Evolutionary conservation across 1,140 invertebrate genomes (phyloP).

Genomic region (Drosophila pseudoobscura): DNA sequence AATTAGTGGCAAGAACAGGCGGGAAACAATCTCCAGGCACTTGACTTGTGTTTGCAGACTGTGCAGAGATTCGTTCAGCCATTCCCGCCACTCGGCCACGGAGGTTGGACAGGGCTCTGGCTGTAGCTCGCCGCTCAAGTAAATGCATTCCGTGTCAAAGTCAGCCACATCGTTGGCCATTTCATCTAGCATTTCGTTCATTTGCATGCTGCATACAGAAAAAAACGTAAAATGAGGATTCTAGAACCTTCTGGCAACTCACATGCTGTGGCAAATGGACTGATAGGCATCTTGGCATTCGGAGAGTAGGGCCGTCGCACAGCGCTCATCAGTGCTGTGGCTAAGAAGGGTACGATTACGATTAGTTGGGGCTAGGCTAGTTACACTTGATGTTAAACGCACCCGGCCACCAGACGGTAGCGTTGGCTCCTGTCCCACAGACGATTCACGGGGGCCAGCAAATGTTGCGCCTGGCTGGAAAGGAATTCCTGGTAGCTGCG

Average conservation of each 20-base stretch:
- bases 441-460: constrained; percentile 17
- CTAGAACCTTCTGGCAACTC: not conserved
- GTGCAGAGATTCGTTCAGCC: not conserved
- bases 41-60: constrained; percentile 6
- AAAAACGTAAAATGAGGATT: not conserved
- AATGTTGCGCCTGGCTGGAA: not conserved
- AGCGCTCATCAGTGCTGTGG: constrained; percentile 21
- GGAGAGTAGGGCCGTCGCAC: constrained; percentile 29
- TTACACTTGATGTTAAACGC: not conserved
- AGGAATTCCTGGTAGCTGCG: constrained; percentile 16
- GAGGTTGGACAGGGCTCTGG: not conserved
- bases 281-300: constrained; percentile 17
- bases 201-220: not conserved
- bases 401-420: constrained; percentile 41
- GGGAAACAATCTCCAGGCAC: constrained; percentile 8
- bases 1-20: constrained; percentile 4
- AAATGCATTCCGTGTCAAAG: not conserved
- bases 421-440: constrained; percentile 58
- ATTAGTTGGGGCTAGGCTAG: not conserved
- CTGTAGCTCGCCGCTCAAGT: not conserved
- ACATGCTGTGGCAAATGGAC: constrained; percentile 2
- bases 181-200: not conserved
- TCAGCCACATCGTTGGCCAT: not conserved
- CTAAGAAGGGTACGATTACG: not conserved
- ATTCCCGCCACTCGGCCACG: constrained; percentile 1